phyloP scores from a whole-genome alignment of 2,113 vertebrate species.

The Suncus etruscus region DNA sequence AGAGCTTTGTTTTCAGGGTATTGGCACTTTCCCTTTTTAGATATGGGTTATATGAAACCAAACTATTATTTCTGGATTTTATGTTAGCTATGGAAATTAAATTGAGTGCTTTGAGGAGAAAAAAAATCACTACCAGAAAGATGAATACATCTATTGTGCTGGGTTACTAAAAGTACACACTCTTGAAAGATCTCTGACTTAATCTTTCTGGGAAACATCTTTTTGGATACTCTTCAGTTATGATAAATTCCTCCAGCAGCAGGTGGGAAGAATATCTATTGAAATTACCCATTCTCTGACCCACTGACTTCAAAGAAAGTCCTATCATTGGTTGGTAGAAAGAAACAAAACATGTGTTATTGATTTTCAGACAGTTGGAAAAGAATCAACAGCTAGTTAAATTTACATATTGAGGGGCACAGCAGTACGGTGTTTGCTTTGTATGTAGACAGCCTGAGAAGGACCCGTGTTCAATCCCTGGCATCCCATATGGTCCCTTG shows the following conservation, averaged over 20 bases:
- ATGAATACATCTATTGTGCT: slow-evolving; percentile 74
- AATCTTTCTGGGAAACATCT: slow-evolving; percentile 69
- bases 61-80: slow-evolving; percentile 82
- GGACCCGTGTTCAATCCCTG: too few species aligned
- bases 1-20: slow-evolving; percentile 75
- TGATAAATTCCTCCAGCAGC: slow-evolving; percentile 63
- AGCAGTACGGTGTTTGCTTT: too few species aligned
- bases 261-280: slow-evolving; percentile 47
- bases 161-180: slow-evolving; percentile 59
- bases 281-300: slow-evolving; percentile 10
- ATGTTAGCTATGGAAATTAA: slow-evolving; percentile 75
- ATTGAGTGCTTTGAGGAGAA: slow-evolving; percentile 73
- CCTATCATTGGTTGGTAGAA: slow-evolving; percentile 30
- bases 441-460: too few species aligned
- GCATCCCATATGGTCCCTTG: too few species aligned
- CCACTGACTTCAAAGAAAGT: slow-evolving; percentile 57
- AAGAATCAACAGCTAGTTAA: slow-evolving; percentile 37
- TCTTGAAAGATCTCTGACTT: slow-evolving; percentile 70
- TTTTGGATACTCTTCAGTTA: slow-evolving; percentile 70
- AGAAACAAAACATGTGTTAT: slow-evolving; percentile 59
- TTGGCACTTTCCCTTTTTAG: slow-evolving; percentile 69
- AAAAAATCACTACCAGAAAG: slow-evolving; percentile 69
- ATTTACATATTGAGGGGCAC: slow-evolving; percentile 31
- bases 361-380: slow-evolving; percentile 44
- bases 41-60: slow-evolving; percentile 70